A percentile compares a stretch with the other conserved stretches of the same genome.
Conservation (phyloP, 2,888 invertebrate species). For the Byasa hedistus region DNA sequence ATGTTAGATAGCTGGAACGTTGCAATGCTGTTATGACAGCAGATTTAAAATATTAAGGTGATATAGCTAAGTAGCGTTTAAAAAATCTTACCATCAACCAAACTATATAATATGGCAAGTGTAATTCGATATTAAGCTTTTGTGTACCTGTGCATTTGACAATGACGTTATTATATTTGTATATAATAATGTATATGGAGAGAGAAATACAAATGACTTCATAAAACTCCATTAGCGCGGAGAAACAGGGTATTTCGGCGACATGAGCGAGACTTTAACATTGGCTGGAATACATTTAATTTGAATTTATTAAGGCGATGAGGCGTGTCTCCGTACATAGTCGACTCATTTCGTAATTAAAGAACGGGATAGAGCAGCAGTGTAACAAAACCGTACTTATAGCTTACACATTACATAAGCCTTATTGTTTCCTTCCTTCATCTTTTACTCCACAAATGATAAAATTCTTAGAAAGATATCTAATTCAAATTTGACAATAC, state of each 20-base stretch:
- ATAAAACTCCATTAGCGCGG: neutral
- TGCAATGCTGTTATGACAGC: too few relatives aligned
- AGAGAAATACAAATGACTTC: neutral
- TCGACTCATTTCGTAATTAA: constrained; percentile 11
- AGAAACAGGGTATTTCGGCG: neutral
- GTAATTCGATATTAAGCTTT: too few relatives aligned
- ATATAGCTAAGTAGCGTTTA: too few relatives aligned
- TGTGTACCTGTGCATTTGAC: too few relatives aligned
- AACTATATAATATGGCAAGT: too few relatives aligned
- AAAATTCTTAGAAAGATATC: too few relatives aligned
- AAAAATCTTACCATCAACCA: too few relatives aligned
- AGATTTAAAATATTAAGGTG: too few relatives aligned
- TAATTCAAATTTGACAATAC: too few relatives aligned
- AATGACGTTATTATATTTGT: too few relatives aligned
- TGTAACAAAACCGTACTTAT: constrained; percentile 4
- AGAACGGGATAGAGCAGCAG: neutral
- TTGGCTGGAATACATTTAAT: constrained; percentile 23
- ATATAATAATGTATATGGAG: too few relatives aligned
- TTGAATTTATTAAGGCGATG: constrained; percentile 29
- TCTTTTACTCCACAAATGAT: neutral
- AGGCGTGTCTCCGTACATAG: constrained; percentile 15
- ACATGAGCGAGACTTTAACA: constrained; percentile 7
- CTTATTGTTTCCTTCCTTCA: neutral
- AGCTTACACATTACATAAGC: neutral
- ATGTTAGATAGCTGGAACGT: too few relatives aligned